Percentiles rank a stretch among this genome's conserved stretches.
These are phyloP conservation scores for Herminia tarsipennalis DNA, from an alignment of 2,888 invertebrate species.

Conservation along the genomic window DNA sequence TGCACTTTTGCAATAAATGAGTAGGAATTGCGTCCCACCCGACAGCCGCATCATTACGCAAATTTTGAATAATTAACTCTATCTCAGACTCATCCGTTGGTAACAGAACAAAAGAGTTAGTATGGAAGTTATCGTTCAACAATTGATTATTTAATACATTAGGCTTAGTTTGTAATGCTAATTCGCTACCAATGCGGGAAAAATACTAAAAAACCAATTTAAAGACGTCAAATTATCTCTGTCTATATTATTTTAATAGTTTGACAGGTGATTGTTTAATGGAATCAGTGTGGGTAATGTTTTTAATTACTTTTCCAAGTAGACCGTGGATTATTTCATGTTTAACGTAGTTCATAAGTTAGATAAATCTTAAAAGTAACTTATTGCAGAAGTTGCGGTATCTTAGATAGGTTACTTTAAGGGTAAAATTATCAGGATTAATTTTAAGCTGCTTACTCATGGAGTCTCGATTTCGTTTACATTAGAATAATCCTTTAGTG, in stretches of 20 bases:
- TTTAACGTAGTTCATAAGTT: neutral
- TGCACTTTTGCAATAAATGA: too few relatives aligned
- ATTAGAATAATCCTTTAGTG: neutral
- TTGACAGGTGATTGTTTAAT: neutral
- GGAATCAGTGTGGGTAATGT: neutral
- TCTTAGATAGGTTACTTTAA: neutral
- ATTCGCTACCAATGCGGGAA: too few relatives aligned
- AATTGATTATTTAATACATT: too few relatives aligned
- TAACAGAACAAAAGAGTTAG: too few relatives aligned
- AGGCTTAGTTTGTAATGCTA: too few relatives aligned
- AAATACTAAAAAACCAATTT: neutral
- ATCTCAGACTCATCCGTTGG: constrained; percentile 1
- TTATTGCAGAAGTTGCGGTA: constrained; percentile 2
- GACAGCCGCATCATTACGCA: constrained; percentile 4
- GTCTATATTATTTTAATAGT: neutral
- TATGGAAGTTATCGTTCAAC: too few relatives aligned
- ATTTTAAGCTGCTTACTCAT: neutral
- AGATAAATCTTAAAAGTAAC: neutral
- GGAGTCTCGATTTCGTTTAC: neutral
- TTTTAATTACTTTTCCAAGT: constrained; percentile 3
- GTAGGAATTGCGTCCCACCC: too few relatives aligned
- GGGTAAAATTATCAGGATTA: neutral
- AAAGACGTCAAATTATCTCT: neutral
- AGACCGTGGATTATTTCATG: neutral
- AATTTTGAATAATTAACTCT: neutral